These are phyloP conservation scores for Diplolepis rosae DNA, from an alignment of 2,888 invertebrate species.

Conservation along the genomic window DNA sequence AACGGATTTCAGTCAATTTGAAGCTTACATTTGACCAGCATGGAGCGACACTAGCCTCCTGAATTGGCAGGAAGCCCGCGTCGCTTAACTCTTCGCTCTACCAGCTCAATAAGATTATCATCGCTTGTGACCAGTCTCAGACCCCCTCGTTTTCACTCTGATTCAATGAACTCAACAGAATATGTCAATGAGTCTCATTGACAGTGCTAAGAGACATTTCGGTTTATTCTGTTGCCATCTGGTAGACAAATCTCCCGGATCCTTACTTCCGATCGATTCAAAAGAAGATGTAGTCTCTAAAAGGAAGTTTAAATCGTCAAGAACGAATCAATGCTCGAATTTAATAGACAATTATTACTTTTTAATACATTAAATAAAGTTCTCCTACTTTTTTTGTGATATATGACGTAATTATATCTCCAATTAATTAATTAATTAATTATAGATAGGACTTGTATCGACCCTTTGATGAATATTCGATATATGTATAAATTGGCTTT, in stretches of 20 bases:
- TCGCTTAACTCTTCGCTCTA: slow-evolving; percentile 63
- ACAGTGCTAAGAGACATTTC: background rate
- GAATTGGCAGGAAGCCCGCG: slow-evolving; percentile 70
- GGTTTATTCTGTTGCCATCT: background rate
- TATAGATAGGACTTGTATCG: too few relatives aligned
- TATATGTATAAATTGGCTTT: too few relatives aligned
- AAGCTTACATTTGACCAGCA: slow-evolving; percentile 53
- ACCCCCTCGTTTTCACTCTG: slow-evolving; percentile 12
- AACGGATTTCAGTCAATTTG: slow-evolving; percentile 53
- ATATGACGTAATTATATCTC: too few relatives aligned
- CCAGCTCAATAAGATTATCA: slow-evolving; percentile 65
- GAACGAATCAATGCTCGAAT: too few relatives aligned
- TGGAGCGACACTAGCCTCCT: slow-evolving; percentile 61
- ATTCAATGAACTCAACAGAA: slow-evolving; percentile 34
- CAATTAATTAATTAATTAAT: too few relatives aligned
- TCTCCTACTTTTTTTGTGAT: too few relatives aligned
- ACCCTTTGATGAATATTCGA: too few relatives aligned
- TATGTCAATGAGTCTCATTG: slow-evolving; percentile 24
- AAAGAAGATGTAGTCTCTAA: background rate
- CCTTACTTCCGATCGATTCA: background rate
- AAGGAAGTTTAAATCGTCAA: background rate
- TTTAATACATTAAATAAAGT: too few relatives aligned
- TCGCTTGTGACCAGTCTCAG: slow-evolving; percentile 35
- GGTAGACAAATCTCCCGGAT: background rate
- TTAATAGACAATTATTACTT: too few relatives aligned